These are phyloP conservation scores for Scatophagus argus DNA, from an alignment of 2,113 vertebrate species.

Conservation along the genomic window DNA sequence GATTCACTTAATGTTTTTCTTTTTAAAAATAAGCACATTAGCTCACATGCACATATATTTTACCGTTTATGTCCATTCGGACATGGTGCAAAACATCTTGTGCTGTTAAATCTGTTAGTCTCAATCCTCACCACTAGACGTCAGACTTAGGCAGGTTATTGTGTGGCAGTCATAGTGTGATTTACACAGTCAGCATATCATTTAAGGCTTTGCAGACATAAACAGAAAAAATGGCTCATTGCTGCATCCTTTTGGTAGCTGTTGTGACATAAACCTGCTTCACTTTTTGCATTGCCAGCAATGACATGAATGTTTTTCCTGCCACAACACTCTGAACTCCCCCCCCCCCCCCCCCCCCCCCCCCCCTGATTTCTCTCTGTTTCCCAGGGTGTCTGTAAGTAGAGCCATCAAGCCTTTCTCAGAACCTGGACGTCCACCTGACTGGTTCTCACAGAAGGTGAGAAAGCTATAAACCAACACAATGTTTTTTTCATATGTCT, in stretches of 20 bases:
- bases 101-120: not conserved
- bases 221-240: not conserved
- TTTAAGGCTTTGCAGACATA: too few relatives aligned
- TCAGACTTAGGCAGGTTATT: constrained; percentile 1
- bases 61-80: not conserved
- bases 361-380: constrained; percentile 9
- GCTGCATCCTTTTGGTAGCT: not conserved
- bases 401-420: constrained; percentile 99
- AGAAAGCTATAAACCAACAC: constrained; percentile 8
- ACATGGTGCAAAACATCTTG: not conserved
- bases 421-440: constrained; percentile 94
- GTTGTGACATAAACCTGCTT: not conserved
- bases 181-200: not conserved
- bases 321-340: not conserved
- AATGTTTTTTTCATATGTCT: constrained; percentile 26
- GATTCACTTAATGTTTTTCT: not conserved
- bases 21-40: not conserved
- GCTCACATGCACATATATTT: not conserved
- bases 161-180: not conserved
- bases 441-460: constrained; percentile 99
- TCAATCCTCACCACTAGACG: constrained; percentile 18
- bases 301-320: not conserved
- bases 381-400: constrained; percentile 95
- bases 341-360: too few relatives aligned
- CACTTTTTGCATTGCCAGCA: not conserved